Evolutionary conservation across 1,140 invertebrate species (phyloP), one percentile per base, ranked within the genome.

Genomic region (Hypsibius dujardini): DNA sequence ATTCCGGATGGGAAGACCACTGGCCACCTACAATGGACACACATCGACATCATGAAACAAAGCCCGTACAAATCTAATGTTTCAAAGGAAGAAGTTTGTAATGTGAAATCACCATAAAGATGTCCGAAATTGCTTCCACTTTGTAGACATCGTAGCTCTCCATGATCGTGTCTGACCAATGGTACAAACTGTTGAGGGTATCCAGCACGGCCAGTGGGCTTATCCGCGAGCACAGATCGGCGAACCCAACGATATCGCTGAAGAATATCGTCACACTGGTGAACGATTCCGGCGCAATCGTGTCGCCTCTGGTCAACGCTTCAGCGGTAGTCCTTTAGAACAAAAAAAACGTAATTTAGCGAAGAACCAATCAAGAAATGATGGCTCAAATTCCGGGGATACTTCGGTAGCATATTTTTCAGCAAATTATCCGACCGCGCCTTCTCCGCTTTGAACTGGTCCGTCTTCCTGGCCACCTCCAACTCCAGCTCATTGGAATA

Each of bases 121-220:
- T 85, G 74, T 87, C 85, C 0, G 85, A 85, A 70, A 86, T 85
- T 0, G 85, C 86, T 74, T 86, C 85, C 45, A 56, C 50, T n/a
- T 56, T 89, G 76, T 89, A 89, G 0, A 88, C 87, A 75, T 89
- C 88, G 76, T 88, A 88, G 75, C 86, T 83, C 0, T 84, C 86
- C 75, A 90, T 88, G 47, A 89, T 87, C 0, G 85, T 84, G 76
- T 90, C 88, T 74, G 87, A 88, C 72, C 84, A 86, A 0, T 87
- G 88, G 78, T 89, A 89, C 1, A 89, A 77, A 76, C 88, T 86
- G 76, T 89, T 89, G 2, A 90, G 79, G 47, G 89, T 82, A 74
- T 87, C 84, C 56, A 89, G 87, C 1, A 89, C 85, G 7, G 7
- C 50, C 7, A 56, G n/a, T 7, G 50, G 7, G 50, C 7, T 56